Evolutionary conservation across 2,888 invertebrate genomes (phyloP), one percentile per base, ranked within the genome.

Genomic region (Netelia melanura): DNA sequence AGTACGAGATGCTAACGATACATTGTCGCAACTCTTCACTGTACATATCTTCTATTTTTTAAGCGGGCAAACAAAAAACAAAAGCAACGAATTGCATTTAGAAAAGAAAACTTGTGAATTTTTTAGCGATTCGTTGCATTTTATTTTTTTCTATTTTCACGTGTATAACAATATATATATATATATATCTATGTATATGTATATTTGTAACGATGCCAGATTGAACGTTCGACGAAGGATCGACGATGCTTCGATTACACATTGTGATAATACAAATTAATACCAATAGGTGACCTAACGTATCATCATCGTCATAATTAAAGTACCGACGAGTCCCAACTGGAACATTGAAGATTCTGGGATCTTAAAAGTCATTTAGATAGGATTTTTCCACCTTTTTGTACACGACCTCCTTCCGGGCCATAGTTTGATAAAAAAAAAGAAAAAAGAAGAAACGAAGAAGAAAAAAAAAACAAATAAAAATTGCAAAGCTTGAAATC

Each of bases 11-110:
- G 52, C 54, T 58, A 78, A 79, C 6, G 6, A 21, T 21, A 77
- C 44, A 17, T 79, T 80, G 75, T 87, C 86, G 85, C 87, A 88
- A 89, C 78, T 90, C 89, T 90, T 90, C 89, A 89, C 88, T 91
- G 90, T 90, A 90, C 90, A 90, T 90, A 90, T 90, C 90, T 90
- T 84, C 87, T 88, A 91, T 91, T 91, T 90, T 91, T 88, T 90
- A 90, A 90, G 90, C 87, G 38, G 6, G 30, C 77, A 83, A 61
- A 21, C 58, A 58, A 58, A n/a, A 71, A 68, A 54, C 58, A 61
- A 74, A 48, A 17, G 52, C 38, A 6, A 38, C 38, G 38, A 38
- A 76, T n/a, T 11, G n/a, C 11, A 11, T 2, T 17, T 56, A 65
- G 48, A 68, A 80, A 62, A 79, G 62, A 48, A 78, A 62, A 79